phyloP scores from a whole-genome alignment of 2,888 invertebrate genomes.

The Tetranychus piercei region DNA sequence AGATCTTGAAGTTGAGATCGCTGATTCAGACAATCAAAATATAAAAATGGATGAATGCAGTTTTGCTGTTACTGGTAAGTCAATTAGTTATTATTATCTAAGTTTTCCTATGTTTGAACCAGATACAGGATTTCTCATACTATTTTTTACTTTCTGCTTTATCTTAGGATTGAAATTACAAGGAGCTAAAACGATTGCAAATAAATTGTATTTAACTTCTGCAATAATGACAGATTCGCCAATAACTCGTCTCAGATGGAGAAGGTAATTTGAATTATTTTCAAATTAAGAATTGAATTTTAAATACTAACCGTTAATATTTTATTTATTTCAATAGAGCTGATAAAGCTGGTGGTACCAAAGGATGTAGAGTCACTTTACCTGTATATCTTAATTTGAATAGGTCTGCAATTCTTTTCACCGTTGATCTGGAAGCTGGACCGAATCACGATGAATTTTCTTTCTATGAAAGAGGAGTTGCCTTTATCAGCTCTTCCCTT shows the following conservation, averaged over 20 bases:
- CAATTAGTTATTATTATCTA: neutral
- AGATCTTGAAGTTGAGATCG: slow-evolving; percentile 48
- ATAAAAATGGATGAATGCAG: slow-evolving; percentile 34
- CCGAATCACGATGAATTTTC: slow-evolving; percentile 78
- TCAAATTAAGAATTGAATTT: too few species aligned
- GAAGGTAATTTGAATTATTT: neutral
- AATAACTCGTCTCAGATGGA: slow-evolving; percentile 70
- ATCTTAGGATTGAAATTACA: slow-evolving; percentile 67
- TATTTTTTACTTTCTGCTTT: neutral
- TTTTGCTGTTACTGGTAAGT: slow-evolving; percentile 35
- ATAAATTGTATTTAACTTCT: slow-evolving; percentile 64
- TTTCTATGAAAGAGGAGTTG: slow-evolving; percentile 96
- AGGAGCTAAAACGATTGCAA: slow-evolving; percentile 80
- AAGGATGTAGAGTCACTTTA: slow-evolving; percentile 46
- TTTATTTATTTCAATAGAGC: slow-evolving; percentile 11
- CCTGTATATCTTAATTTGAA: slow-evolving; percentile 96
- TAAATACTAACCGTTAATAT: neutral
- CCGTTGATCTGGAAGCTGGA: slow-evolving; percentile 76
- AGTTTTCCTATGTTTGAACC: neutral
- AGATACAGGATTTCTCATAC: neutral
- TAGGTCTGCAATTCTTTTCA: slow-evolving; percentile 79
- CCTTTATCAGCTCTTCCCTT: slow-evolving; percentile 54
- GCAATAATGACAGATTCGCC: slow-evolving; percentile 88
- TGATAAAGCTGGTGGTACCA: neutral
- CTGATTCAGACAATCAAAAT: slow-evolving; percentile 35